These are phyloP conservation scores for Andricus quercusramuli DNA, from an alignment of 2,888 invertebrate genomes.

Conservation along the genomic window DNA sequence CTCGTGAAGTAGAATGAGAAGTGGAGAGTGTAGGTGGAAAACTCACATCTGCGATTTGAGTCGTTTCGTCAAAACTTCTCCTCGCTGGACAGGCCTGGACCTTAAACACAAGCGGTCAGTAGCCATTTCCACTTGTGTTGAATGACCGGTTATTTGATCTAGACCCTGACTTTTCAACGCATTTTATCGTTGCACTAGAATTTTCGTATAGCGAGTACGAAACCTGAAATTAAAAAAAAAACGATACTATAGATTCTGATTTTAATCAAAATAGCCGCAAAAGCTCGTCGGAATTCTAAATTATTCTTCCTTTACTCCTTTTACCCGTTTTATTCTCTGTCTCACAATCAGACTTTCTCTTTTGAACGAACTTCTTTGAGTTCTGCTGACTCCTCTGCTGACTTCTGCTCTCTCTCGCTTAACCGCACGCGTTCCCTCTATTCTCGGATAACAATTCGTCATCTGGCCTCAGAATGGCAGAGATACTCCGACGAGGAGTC, in stretches of 20 bases:
- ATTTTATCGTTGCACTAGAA: too few species aligned
- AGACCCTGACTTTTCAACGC: too few species aligned
- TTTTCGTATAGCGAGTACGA: too few species aligned
- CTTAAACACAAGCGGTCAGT: too few species aligned
- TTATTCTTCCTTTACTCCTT: not conserved
- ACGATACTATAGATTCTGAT: constrained; percentile 21
- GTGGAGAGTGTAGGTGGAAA: too few species aligned
- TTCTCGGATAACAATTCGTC: constrained; percentile 68
- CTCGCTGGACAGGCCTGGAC: too few species aligned
- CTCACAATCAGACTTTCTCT: constrained; percentile 18
- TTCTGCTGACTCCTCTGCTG: constrained; percentile 32
- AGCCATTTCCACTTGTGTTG: too few species aligned
- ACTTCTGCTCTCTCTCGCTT: constrained; percentile 14
- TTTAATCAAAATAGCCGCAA: constrained; percentile 1
- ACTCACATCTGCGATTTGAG: too few species aligned
- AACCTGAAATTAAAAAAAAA: too few species aligned
- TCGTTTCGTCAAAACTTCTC: too few species aligned
- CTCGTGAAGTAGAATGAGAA: not conserved
- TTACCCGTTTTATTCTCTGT: constrained; percentile 1
- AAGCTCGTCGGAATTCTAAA: not conserved
- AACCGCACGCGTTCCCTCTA: constrained; percentile 53
- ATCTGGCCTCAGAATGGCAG: constrained; percentile 66
- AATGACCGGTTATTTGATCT: too few species aligned
- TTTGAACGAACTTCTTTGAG: constrained; percentile 17
- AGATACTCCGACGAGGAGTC: constrained; percentile 45